These are phyloP conservation scores for western clawed frog (Xenopus tropicalis) DNA, from an alignment of 2,113 vertebrate genomes.

Conservation along the genomic window DNA sequence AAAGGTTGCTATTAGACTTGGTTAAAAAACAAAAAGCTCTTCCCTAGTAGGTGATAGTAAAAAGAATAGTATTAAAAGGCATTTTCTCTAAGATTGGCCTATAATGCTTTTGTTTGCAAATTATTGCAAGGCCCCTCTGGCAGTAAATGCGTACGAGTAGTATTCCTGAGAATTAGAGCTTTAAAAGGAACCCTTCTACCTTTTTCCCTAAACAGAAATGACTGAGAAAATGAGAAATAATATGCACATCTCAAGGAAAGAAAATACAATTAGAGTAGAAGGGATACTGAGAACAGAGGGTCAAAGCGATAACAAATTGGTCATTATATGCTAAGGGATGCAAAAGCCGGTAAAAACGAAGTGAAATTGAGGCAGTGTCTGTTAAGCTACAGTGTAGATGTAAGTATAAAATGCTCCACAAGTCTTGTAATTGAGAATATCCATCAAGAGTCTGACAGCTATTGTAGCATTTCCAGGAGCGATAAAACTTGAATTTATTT, in stretches of 20 bases:
- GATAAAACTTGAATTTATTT: conserved; percentile 82
- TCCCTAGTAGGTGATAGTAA: no score
- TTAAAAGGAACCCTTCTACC: conserved; percentile 15
- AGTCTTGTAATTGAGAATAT: conserved; percentile 82
- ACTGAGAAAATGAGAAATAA: conserved; percentile 41
- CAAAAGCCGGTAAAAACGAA: conserved; percentile 51
- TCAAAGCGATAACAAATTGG: conserved; percentile 56
- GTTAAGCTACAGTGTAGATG: conserved; percentile 62
- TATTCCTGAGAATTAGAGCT: neutral
- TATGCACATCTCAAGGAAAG: conserved; percentile 44
- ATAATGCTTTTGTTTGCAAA: no score
- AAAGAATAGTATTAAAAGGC: no score
- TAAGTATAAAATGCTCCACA: conserved; percentile 80
- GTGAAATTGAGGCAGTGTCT: conserved; percentile 46
- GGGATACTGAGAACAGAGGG: conserved; percentile 46
- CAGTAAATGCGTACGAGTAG: neutral
- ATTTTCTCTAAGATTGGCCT: no score
- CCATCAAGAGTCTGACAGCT: conserved; percentile 77
- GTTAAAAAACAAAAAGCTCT: no score
- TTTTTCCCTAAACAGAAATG: conserved; percentile 18
- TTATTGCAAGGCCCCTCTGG: neutral
- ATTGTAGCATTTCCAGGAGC: conserved; percentile 76
- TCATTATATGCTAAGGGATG: conserved; percentile 64
- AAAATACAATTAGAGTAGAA: conserved; percentile 47
- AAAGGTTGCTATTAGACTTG: no score